phyloP scores from a whole-genome alignment of 2,113 vertebrate species.

The Cavia aperea region DNA sequence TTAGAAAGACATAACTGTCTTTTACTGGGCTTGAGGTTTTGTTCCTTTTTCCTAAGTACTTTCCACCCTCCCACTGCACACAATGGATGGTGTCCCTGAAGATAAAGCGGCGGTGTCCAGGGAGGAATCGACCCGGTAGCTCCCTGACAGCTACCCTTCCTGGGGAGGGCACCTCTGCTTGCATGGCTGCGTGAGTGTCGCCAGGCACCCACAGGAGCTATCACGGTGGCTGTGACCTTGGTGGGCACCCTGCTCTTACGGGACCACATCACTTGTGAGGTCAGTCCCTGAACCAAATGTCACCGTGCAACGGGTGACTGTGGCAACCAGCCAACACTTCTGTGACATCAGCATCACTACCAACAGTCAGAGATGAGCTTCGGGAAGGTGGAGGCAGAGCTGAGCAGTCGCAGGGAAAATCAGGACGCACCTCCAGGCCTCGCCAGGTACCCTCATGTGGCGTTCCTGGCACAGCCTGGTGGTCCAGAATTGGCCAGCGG shows the following conservation, averaged over 20 bases:
- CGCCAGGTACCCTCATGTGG: neutral
- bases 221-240: no score
- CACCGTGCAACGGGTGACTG: neutral
- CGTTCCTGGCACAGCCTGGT: neutral
- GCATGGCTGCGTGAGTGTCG: neutral
- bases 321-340: neutral
- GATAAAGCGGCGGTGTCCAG: neutral
- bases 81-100: neutral
- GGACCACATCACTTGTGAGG: rapidly evolving
- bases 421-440: neutral
- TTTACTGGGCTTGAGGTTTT: neutral
- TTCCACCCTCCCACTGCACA: neutral
- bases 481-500: neutral
- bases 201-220: neutral
- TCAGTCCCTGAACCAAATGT: neutral
- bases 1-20: neutral
- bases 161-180: neutral
- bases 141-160: neutral
- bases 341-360: neutral
- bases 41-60: neutral
- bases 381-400: neutral
- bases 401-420: neutral
- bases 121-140: neutral
- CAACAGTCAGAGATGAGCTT: neutral
- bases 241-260: neutral